phyloP scores from a whole-genome alignment of 35 echinoderm and acorn worm genomes.

The Heliocidaris tuberculata region DNA sequence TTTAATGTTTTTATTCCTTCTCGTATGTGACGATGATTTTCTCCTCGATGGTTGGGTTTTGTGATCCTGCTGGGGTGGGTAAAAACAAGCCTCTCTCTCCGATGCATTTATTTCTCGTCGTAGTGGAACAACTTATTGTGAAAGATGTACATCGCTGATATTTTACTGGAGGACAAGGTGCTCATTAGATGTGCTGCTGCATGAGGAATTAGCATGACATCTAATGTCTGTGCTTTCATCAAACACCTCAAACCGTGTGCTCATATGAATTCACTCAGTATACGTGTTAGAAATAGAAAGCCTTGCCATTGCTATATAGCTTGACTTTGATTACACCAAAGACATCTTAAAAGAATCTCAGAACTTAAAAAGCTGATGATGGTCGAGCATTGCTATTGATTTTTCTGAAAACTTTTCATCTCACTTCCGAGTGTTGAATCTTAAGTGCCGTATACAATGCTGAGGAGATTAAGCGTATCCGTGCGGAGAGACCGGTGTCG shows the following conservation, averaged over 20 bases:
- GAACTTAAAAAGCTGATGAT: background rate
- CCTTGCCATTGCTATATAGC: no score
- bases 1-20: background rate
- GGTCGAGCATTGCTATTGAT: background rate
- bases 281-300: no score
- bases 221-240: background rate
- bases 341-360: background rate
- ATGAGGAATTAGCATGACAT: background rate
- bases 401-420: background rate
- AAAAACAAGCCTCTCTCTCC: background rate
- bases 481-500: background rate
- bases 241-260: background rate
- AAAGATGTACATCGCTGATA: background rate
- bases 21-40: background rate
- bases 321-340: background rate
- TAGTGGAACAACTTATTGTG: background rate
- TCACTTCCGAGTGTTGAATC: background rate
- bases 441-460: background rate
- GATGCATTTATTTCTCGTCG: background rate
- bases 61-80: background rate
- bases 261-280: no score
- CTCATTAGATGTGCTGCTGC: background rate
- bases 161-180: background rate
- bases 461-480: slow-evolving; percentile 5
- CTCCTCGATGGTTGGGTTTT: background rate